Percentiles rank a stretch among this genome's conserved stretches.
Evolutionary conservation across 2,888 invertebrate genomes (phyloP).

Genomic region (Salpingus planirostris): DNA sequence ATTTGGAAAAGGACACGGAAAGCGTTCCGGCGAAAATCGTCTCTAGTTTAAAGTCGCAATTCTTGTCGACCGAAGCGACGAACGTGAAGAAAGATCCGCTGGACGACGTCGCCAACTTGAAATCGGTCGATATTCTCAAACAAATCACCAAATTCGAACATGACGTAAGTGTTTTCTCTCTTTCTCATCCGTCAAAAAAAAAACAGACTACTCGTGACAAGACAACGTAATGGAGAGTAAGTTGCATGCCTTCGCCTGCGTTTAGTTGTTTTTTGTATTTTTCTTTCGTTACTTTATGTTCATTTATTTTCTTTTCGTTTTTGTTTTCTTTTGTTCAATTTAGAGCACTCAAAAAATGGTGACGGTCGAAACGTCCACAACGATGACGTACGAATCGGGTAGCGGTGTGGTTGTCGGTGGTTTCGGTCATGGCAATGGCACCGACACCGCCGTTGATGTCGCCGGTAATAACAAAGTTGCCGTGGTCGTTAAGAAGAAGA

Average conservation of each 20-base stretch:
- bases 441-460: no score
- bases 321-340: constrained; percentile 22
- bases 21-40: constrained; percentile 28
- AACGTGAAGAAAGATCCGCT: constrained; percentile 22
- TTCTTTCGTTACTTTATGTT: constrained; percentile 3
- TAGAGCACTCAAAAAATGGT: constrained; percentile 39
- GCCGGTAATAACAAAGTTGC: background rate
- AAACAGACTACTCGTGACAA: no score
- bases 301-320: constrained; percentile 9
- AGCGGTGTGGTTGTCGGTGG: constrained; percentile 25
- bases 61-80: constrained; percentile 23
- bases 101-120: constrained; percentile 25
- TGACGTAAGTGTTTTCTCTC: no score
- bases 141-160: constrained; percentile 38
- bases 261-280: constrained; percentile 11
- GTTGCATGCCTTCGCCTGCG: background rate
- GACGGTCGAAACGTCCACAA: constrained; percentile 32
- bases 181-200: background rate
- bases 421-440: no score
- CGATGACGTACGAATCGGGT: constrained; percentile 28
- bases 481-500: constrained; percentile 42
- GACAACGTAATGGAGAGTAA: background rate
- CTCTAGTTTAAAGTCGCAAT: constrained; percentile 29
- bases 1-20: constrained; percentile 7
- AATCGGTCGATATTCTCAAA: constrained; percentile 33